Base-by-base conservation (phyloP, 2,888 invertebrate genomes). In the Oscheius onirici region DNA sequence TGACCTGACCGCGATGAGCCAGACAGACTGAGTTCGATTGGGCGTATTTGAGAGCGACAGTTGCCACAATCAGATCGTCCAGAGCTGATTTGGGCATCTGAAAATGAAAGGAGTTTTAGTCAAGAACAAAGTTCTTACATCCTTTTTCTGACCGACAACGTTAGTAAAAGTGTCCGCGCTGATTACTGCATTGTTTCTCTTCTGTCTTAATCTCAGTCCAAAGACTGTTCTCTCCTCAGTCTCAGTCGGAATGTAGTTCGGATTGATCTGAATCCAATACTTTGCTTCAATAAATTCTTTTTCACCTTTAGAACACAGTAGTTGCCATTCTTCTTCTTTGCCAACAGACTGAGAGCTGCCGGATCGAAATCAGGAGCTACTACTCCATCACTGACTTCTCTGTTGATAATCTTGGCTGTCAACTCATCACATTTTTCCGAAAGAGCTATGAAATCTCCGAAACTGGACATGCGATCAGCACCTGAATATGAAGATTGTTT, bases 1-100 rank as follows among this genome's bases (percentile, higher is more conserved):
- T 79, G 22, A 76, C 75, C 87, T 91, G 91, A 3, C 95, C 95
- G 88, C 95, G 93, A 83, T 92, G 92, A 0, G 97, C 96, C 86
- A 93, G 97, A 88, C 97, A 97, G 0, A 99, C 97, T 0, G 96
- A 97, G 89, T 99, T 99, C 84, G 97, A 97, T 89, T 99, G 97
- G 0, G 97, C 96, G 88, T 95, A 99, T 88, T 99, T 99, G 22
- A 97, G 90, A 0, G 97, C 94, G 73, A 97, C 94, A 0, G 95
- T 95, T 0, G 97, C 97, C 1, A 99, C 94, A 54, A 95, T 93
- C 26, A 97, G 90, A 89, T 99, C 97, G 68, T 95, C 91, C 3
- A 95, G 87, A 0, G 94, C 95, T 13, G 89, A 90, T 20, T 92
- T 91, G 0, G 94, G 91, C 20, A 97, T 84, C 91, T 91, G 81